Base-by-base conservation (phyloP, 1,140 invertebrate genomes). In the Pseudoatta argentina region DNA sequence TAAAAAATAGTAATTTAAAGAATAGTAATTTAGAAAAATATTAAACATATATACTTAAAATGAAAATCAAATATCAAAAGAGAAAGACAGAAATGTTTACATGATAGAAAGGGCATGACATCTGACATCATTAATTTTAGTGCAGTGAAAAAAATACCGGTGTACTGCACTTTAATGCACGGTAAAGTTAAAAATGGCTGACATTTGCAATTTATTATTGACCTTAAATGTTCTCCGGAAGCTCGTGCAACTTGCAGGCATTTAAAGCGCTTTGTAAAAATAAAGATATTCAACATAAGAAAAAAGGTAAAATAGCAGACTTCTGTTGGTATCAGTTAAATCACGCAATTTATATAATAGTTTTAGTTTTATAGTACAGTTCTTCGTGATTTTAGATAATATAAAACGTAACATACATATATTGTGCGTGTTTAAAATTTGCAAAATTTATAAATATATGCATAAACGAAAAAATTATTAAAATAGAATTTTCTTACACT, bases 121-220 rank as follows among this genome's bases (percentile, higher is more conserved):
- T 81, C 69, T 83, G 79, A 18, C 55, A 83, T 63, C 57, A 83
- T 83, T 55, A 83, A 48, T 75, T 83, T 83, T 83, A 83, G 39
- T 75, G 30, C 14, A 34, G n/a, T 83, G 79, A 83, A 75, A 73
- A 61, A 73, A 83, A 83, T 75, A 27, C 7, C 24, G 12, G 24
- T 83, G 55, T 51, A 44, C n/a, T 63, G 69, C 21, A 63, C 69
- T 59, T 51, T 61, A 75, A 75, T 51, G 39, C n/a, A 51, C 39
- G 24, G 18, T 73, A 83, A 83, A 27, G 79, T 83, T 83, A 83
- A 83, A 83, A 83, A 83, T 75, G 79, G 79, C 61, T 83, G 79
- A 83, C 79, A 83, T 83, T 83, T 83, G 69, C 69, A 8, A 73
- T 83, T 82, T 73, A 75, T 61, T 83, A 75, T 75, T 83, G 79